phyloP scores from a whole-genome alignment of 2,888 invertebrate genomes.

The Lithophane leautieri region DNA sequence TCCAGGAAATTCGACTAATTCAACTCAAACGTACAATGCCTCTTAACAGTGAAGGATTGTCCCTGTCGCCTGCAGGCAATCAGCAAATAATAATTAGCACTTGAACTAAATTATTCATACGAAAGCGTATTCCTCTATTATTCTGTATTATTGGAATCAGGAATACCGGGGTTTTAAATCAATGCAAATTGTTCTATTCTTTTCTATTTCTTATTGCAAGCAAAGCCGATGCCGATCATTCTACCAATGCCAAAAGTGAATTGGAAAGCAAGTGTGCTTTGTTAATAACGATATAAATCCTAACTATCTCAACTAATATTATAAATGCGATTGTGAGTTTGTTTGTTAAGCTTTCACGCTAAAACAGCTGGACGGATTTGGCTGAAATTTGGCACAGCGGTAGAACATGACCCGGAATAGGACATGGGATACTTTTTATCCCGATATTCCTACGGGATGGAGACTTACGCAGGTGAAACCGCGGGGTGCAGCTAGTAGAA shows the following conservation, averaged over 20 bases:
- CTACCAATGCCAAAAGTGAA: neutral
- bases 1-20: slow-evolving; percentile 28
- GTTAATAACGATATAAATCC: no score
- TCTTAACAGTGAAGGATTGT: slow-evolving; percentile 14
- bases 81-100: slow-evolving; percentile 42
- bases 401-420: no score
- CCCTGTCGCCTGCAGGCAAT: slow-evolving; percentile 24
- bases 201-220: neutral
- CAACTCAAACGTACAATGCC: slow-evolving; percentile 38
- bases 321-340: no score
- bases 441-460: no score
- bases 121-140: slow-evolving; percentile 7
- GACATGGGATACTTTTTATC: no score
- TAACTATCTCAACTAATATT: no score
- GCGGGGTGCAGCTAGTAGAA: no score
- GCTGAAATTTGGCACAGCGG: no score
- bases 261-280: neutral
- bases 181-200: neutral
- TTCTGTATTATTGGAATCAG: neutral
- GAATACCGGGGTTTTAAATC: neutral
- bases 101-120: slow-evolving; percentile 34
- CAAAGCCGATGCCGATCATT: neutral
- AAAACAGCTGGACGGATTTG: no score
- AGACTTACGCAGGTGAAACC: no score
- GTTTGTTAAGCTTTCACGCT: no score